Evolutionary conservation across 2,797 vertebrate genomes (phyloP).

Genomic region (Spinus pinus): DNA sequence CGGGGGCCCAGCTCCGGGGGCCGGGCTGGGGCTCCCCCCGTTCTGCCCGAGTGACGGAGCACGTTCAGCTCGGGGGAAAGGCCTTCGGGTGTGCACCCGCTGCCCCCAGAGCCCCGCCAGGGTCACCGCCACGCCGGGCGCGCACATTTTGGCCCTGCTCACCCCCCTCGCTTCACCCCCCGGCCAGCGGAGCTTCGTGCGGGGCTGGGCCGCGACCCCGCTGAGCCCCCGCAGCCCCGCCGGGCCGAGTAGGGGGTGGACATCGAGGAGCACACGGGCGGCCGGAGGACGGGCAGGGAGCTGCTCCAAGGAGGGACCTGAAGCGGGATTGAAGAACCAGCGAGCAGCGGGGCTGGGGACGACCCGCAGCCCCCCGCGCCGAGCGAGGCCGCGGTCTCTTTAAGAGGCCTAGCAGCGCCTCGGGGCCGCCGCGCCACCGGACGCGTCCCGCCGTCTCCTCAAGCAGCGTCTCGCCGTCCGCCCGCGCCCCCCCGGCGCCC

Average conservation of each 20-base stretch:
- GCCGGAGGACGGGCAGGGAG: rapidly evolving
- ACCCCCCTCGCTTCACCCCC: not conserved
- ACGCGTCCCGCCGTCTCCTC: too few relatives aligned
- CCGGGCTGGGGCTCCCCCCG: not conserved
- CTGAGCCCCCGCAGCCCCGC: not conserved
- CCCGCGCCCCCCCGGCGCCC: too few relatives aligned
- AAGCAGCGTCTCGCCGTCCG: too few relatives aligned
- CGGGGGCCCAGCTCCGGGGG: not conserved
- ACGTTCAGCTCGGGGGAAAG: not conserved
- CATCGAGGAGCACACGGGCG: not conserved
- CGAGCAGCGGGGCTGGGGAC: too few relatives aligned
- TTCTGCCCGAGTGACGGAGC: not conserved
- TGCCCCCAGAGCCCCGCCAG: not conserved
- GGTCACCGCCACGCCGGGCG: rapidly evolving
- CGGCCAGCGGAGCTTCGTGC: not conserved
- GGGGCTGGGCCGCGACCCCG: not conserved
- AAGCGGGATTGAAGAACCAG: too few relatives aligned
- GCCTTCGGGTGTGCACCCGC: not conserved
- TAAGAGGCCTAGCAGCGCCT: too few relatives aligned
- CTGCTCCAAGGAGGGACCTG: too few relatives aligned
- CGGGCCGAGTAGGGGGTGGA: not conserved
- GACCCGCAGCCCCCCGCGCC: too few relatives aligned
- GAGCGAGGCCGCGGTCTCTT: too few relatives aligned
- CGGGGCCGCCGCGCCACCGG: too few relatives aligned
- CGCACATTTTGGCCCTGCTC: too few relatives aligned